phyloP scores from a whole-genome alignment of 2,888 invertebrate species.

The Drosophila fulvimacula region DNA sequence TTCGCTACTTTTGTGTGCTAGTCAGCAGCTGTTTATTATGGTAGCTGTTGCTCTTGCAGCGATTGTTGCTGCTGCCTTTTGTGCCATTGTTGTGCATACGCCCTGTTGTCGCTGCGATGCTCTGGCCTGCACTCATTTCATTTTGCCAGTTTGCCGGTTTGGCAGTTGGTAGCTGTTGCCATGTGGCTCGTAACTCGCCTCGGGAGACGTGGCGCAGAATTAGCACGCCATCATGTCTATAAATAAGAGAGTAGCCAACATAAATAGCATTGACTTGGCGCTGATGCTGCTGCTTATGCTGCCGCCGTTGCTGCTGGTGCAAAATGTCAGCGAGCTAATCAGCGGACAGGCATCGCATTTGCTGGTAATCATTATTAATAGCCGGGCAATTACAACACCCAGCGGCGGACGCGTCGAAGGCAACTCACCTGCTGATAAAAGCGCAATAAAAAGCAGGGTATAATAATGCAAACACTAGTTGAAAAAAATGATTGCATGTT shows the following conservation, averaged over 20 bases:
- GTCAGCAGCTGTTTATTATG: slow-evolving; percentile 57
- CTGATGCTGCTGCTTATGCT: not conserved
- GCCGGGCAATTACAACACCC: slow-evolving; percentile 69
- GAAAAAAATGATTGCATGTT: slow-evolving; percentile 50
- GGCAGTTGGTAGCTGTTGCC: slow-evolving; percentile 30
- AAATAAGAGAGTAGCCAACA: slow-evolving; percentile 63
- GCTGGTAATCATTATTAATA: slow-evolving; percentile 76
- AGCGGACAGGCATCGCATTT: slow-evolving; percentile 65
- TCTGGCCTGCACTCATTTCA: slow-evolving; percentile 63
- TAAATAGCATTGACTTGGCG: slow-evolving; percentile 67
- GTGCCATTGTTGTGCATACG: slow-evolving; percentile 72
- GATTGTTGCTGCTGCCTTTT: slow-evolving; percentile 31
- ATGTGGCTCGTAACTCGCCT: slow-evolving; percentile 41
- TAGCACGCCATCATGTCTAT: slow-evolving; percentile 70
- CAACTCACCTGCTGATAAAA: slow-evolving; percentile 52
- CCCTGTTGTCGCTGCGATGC: slow-evolving; percentile 49
- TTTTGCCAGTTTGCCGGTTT: slow-evolving; percentile 28
- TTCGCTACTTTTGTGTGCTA: slow-evolving; percentile 47
- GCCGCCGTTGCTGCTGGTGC: slow-evolving; percentile 25
- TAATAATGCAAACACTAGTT: slow-evolving; percentile 9
- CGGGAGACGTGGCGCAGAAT: slow-evolving; percentile 64
- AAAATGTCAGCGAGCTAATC: slow-evolving; percentile 74
- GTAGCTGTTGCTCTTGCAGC: slow-evolving; percentile 40
- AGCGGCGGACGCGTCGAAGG: slow-evolving; percentile 45
- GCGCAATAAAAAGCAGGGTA: slow-evolving; percentile 23